Evolutionary conservation across 2,888 invertebrate species (phyloP).

Genomic region (Elysia crispata): DNA sequence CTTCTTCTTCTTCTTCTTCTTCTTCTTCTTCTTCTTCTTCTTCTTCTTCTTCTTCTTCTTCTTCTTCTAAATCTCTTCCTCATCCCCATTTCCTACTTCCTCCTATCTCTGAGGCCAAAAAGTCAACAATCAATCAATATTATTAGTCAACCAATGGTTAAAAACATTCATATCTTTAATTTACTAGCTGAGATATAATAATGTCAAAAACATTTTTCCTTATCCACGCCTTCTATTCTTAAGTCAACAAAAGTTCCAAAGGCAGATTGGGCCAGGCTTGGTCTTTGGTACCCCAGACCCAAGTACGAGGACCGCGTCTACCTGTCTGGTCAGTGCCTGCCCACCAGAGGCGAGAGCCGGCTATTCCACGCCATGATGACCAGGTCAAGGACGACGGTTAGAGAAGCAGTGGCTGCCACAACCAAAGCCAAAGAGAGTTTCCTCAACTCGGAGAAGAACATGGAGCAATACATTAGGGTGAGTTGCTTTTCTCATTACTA

Average conservation of each 20-base stretch:
- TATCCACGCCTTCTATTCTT: conserved; percentile 5
- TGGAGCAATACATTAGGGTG: conserved; percentile 73
- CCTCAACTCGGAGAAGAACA: conserved; percentile 69
- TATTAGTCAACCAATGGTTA: too few relatives aligned
- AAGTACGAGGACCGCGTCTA: conserved; percentile 72
- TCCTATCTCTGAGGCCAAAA: too few relatives aligned
- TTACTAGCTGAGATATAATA: too few relatives aligned
- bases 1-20: too few relatives aligned
- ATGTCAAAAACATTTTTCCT: too few relatives aligned
- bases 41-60: too few relatives aligned
- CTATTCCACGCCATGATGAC: conserved; percentile 70
- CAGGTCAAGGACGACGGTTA: conserved; percentile 62
- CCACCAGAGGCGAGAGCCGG: conserved; percentile 69
- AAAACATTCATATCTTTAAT: too few relatives aligned
- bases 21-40: too few relatives aligned
- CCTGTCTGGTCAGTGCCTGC: conserved; percentile 70
- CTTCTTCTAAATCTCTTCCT: too few relatives aligned
- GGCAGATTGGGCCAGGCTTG: conserved; percentile 72
- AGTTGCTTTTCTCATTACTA: conserved; percentile 18
- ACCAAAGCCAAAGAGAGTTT: conserved; percentile 68
- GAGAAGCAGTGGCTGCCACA: conserved; percentile 65
- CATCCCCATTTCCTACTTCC: too few relatives aligned
- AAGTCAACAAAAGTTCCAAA: conserved; percentile 72
- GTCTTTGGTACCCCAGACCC: conserved; percentile 71
- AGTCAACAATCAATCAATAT: too few relatives aligned